These are phyloP conservation scores for Meriones psammophilus DNA, from an alignment of 2,797 vertebrate genomes.

Conservation along the genomic window DNA sequence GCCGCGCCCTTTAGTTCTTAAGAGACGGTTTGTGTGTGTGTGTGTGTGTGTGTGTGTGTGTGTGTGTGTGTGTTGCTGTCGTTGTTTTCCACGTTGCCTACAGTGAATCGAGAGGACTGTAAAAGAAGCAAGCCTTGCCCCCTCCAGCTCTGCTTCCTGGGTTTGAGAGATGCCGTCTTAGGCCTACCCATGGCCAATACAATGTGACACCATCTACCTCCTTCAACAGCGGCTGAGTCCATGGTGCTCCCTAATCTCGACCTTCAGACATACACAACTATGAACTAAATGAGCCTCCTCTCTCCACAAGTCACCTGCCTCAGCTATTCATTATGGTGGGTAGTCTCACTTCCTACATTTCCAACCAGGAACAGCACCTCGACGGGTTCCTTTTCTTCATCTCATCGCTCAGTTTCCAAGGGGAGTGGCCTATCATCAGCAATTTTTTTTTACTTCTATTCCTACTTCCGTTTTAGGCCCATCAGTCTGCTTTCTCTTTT, in stretches of 20 bases:
- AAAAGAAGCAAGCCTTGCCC: neutral
- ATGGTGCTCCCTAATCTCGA: neutral
- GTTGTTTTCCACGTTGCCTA: neutral
- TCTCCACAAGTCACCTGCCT: neutral
- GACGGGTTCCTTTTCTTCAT: too few relatives aligned
- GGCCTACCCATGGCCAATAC: neutral
- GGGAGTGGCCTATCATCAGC: neutral
- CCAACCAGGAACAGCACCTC: neutral
- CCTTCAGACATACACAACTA: neutral
- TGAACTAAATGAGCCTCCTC: neutral
- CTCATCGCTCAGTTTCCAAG: too few relatives aligned
- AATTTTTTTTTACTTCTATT: neutral
- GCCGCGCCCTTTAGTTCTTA: neutral
- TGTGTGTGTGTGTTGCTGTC: too few relatives aligned
- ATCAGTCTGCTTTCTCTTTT: conserved; percentile 34
- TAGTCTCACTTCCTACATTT: conserved; percentile 3
- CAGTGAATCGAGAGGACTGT: neutral
- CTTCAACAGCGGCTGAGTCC: neutral
- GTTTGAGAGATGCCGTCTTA: neutral
- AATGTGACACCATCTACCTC: neutral
- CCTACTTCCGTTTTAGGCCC: conserved; percentile 30
- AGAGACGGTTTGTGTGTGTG: neutral
- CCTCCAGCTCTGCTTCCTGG: neutral
- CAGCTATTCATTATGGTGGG: neutral
- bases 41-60: too few relatives aligned